A percentile compares a stretch with the other conserved stretches of the same genome.
These are phyloP conservation scores for Drosophila neotestacea DNA, from an alignment of 2,888 invertebrate species.

Conservation along the genomic window DNA sequence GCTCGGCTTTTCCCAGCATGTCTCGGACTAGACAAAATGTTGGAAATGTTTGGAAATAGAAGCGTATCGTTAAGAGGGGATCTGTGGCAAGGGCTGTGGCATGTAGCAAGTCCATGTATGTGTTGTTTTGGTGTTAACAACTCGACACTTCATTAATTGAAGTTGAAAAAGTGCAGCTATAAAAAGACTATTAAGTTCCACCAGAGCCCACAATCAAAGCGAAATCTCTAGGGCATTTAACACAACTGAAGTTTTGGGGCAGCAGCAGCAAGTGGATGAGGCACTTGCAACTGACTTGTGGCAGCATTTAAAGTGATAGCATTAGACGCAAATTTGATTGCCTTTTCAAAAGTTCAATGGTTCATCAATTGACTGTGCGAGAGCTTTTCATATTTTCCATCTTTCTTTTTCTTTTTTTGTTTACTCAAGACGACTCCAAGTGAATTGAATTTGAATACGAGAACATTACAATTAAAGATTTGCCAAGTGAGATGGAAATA, in stretches of 20 bases:
- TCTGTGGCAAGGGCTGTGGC: background rate
- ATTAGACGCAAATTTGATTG: constrained; percentile 73
- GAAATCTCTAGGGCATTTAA: constrained; percentile 25
- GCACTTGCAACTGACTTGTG: constrained; percentile 37
- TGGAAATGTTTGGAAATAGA: constrained; percentile 75
- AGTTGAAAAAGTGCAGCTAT: constrained; percentile 79
- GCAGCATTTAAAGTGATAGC: constrained; percentile 37
- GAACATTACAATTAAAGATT: constrained; percentile 65
- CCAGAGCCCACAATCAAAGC: constrained; percentile 57
- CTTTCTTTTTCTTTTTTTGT: constrained; percentile 31
- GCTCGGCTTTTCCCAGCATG: constrained; percentile 64
- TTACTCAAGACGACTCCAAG: constrained; percentile 47
- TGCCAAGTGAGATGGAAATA: constrained; percentile 50
- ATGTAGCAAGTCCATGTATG: constrained; percentile 14
- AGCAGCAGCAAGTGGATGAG: constrained; percentile 15
- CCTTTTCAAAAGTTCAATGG: constrained; percentile 73
- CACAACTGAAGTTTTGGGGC: constrained; percentile 11
- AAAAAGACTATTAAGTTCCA: constrained; percentile 79
- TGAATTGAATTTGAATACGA: constrained; percentile 32
- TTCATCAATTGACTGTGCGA: constrained; percentile 44
- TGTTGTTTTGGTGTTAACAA: constrained; percentile 76
- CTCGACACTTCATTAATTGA: constrained; percentile 81
- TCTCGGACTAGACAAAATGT: constrained; percentile 57
- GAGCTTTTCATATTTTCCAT: constrained; percentile 51
- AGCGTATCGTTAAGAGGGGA: constrained; percentile 24